Conservation (phyloP, 2,797 vertebrate genomes). For the Monodelphis domestica region DNA sequence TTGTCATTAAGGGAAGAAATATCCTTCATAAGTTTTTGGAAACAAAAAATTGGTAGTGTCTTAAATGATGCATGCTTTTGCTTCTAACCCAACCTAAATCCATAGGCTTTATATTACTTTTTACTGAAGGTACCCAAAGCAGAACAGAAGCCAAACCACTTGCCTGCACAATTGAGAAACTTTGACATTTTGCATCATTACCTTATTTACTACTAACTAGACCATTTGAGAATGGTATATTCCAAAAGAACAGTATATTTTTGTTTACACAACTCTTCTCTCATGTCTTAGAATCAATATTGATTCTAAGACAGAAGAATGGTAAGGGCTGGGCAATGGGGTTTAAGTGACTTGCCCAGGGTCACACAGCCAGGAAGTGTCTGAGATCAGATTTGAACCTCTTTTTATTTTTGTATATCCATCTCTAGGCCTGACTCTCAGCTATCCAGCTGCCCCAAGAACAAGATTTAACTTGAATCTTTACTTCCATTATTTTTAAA, state of each 20-base stretch:
- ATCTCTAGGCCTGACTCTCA: too few species aligned
- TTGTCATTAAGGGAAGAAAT: not conserved
- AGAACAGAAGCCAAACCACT: slow-evolving; percentile 28
- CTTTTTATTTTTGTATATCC: too few species aligned
- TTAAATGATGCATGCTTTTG: not conserved
- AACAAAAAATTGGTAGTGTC: slow-evolving; percentile 22
- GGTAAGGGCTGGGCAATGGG: too few species aligned
- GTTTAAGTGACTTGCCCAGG: too few species aligned
- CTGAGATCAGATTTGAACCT: too few species aligned
- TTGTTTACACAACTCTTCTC: too few species aligned
- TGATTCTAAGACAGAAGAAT: too few species aligned
- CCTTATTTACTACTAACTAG: slow-evolving; percentile 13
- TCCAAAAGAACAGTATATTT: too few species aligned
- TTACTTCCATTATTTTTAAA: slow-evolving; percentile 20
- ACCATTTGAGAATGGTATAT: slow-evolving; percentile 28
- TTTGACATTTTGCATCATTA: slow-evolving; percentile 22
- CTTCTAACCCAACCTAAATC: slow-evolving; percentile 14
- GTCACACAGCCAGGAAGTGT: too few species aligned
- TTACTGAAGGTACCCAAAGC: not conserved
- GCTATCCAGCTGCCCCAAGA: too few species aligned
- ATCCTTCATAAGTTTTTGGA: not conserved
- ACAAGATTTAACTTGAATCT: slow-evolving; percentile 12
- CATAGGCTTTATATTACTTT: not conserved
- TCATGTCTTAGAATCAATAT: too few species aligned
- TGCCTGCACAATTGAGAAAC: slow-evolving; percentile 44